Percentiles rank a stretch among this genome's conserved stretches.
phyloP scores from a whole-genome alignment of 2,797 vertebrate species.

The Megalops cyprinoides region DNA sequence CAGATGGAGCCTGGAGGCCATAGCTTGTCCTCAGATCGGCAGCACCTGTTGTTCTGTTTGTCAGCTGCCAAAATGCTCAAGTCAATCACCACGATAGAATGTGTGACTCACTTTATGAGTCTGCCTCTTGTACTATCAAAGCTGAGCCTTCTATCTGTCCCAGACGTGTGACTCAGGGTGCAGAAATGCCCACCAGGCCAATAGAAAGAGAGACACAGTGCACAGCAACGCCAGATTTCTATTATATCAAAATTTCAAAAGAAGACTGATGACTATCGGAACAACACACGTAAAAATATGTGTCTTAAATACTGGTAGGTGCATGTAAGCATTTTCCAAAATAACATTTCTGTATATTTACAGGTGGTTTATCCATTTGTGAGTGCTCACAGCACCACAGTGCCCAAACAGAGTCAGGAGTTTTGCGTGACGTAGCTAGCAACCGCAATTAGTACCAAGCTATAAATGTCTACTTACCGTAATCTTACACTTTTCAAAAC shows the following conservation, averaged over 20 bases:
- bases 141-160: constrained; percentile 48
- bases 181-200: constrained; percentile 67
- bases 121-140: constrained; percentile 52
- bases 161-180: constrained; percentile 65
- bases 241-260: constrained; percentile 59
- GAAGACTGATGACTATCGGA: constrained; percentile 58
- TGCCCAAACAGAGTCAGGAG: neutral
- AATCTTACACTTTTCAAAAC: constrained; percentile 50
- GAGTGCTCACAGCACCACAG: constrained; percentile 11
- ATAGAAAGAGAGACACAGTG: constrained; percentile 69
- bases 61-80: constrained; percentile 49
- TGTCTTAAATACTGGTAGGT: constrained; percentile 49
- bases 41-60: constrained; percentile 55
- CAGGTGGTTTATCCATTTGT: constrained; percentile 60
- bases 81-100: constrained; percentile 55
- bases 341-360: constrained; percentile 54
- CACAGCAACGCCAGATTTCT: constrained; percentile 58
- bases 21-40: constrained; percentile 50
- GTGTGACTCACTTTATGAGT: constrained; percentile 60
- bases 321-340: constrained; percentile 58
- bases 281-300: constrained; percentile 47
- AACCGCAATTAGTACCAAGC: constrained; percentile 49
- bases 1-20: constrained; percentile 31
- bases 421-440: constrained; percentile 47
- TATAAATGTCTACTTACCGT: constrained; percentile 55